These are phyloP conservation scores for Phymanthus crucifer DNA, from an alignment of 92 coral and sea anemone species.

Conservation along the genomic window DNA sequence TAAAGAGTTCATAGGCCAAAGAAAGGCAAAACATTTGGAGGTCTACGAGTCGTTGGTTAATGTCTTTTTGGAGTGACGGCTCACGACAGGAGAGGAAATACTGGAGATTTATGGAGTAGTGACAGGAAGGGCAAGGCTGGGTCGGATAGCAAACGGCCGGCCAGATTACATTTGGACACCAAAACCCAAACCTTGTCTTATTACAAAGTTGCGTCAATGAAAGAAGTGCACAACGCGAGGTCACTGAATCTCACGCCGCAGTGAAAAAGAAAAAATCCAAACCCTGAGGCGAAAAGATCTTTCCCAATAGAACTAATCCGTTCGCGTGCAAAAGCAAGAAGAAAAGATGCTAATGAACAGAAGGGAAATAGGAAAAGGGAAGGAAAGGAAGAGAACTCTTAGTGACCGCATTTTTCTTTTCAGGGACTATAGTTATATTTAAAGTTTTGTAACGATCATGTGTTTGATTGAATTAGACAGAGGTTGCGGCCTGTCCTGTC, in stretches of 20 bases:
- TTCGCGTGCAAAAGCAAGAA: not conserved
- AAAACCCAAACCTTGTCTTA: not conserved
- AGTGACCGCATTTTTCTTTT: constrained; percentile 2
- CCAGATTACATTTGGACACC: constrained; percentile 16
- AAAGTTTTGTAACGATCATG: not conserved
- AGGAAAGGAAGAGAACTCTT: not conserved
- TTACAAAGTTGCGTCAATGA: not conserved
- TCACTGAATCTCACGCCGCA: not conserved
- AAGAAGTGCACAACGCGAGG: not conserved
- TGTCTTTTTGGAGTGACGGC: constrained; percentile 10
- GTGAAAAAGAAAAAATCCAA: not conserved
- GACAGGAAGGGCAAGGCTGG: constrained; percentile 51
- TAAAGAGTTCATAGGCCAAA: not conserved
- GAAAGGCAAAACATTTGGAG: not conserved
- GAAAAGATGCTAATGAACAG: not conserved
- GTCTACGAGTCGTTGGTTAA: constrained; percentile 5
- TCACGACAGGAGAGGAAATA: constrained; percentile 48
- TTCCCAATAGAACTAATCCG: not conserved
- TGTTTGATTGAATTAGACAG: not conserved
- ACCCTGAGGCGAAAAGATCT: not conserved
- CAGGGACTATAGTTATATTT: no score
- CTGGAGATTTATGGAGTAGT: constrained; percentile 60
- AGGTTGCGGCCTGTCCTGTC: not conserved
- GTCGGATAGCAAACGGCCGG: not conserved
- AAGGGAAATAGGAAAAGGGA: constrained; percentile 4